Evolutionary conservation across 2,888 invertebrate genomes (phyloP).

Genomic region (Argyra leucocephala): DNA sequence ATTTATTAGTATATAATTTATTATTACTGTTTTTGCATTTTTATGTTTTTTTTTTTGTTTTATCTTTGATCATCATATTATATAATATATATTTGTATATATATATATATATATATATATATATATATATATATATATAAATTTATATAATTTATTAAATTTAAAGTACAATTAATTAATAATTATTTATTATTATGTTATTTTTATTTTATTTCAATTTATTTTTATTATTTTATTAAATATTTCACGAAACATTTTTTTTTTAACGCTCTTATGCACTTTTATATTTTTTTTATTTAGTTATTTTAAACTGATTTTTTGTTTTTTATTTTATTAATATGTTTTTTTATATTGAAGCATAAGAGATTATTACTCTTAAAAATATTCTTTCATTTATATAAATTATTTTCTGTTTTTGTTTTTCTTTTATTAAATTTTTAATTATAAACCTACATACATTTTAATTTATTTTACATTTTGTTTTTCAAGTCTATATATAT

Average conservation of each 20-base stretch:
- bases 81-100: too few species aligned
- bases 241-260: constrained; percentile 7
- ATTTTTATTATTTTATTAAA: background rate
- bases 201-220: constrained; percentile 14
- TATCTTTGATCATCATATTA: background rate
- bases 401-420: constrained; percentile 15
- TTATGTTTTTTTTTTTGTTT: background rate
- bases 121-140: too few species aligned
- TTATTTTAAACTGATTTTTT: background rate
- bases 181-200: background rate
- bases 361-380: constrained; percentile 15
- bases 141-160: constrained; percentile 6
- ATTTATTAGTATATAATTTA: constrained; percentile 4
- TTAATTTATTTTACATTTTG: constrained; percentile 11
- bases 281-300: background rate
- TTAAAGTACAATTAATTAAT: constrained; percentile 6
- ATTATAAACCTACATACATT: constrained; percentile 11
- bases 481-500: background rate
- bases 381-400: constrained; percentile 21
- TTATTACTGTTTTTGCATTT: background rate
- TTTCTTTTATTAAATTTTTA: constrained; percentile 13
- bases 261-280: background rate
- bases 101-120: too few species aligned
- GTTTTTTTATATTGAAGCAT: constrained; percentile 11
- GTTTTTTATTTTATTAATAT: constrained; percentile 20